phyloP scores from a whole-genome alignment of 2,113 vertebrate species.

The Sebastes schlegelii region DNA sequence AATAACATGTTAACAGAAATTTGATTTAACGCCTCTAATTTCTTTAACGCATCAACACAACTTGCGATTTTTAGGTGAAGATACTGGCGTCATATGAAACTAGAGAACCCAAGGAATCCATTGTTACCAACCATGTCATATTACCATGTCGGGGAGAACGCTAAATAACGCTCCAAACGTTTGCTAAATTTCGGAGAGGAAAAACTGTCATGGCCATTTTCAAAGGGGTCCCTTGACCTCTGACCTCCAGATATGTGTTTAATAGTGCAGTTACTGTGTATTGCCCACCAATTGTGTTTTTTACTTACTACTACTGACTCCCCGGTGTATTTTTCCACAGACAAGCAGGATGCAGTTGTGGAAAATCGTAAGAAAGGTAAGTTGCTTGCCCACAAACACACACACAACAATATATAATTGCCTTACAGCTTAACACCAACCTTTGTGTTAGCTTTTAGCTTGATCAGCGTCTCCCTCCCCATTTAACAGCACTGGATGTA shows the following conservation, averaged over 20 bases:
- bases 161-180: too few relatives aligned
- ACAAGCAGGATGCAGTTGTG: conserved; percentile 95
- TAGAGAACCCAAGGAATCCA: too few relatives aligned
- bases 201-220: too few relatives aligned
- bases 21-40: too few relatives aligned
- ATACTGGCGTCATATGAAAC: too few relatives aligned
- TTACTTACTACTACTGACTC: background rate
- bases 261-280: background rate
- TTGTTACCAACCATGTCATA: too few relatives aligned
- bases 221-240: too few relatives aligned
- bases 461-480: conserved; percentile 16
- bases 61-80: too few relatives aligned
- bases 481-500: conserved; percentile 18
- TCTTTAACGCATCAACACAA: too few relatives aligned
- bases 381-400: conserved; percentile 22
- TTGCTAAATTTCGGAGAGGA: too few relatives aligned
- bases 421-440: conserved; percentile 18
- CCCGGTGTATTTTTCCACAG: conserved; percentile 81
- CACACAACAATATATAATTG: conserved; percentile 32
- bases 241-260: background rate
- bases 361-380: conserved; percentile 99
- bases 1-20: too few relatives aligned
- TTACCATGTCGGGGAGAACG: too few relatives aligned
- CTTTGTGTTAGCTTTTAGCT: conserved; percentile 38
- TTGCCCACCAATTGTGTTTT: background rate